Base-by-base conservation (phyloP, 1,140 invertebrate genomes). In the Hypothenemus hampei region DNA sequence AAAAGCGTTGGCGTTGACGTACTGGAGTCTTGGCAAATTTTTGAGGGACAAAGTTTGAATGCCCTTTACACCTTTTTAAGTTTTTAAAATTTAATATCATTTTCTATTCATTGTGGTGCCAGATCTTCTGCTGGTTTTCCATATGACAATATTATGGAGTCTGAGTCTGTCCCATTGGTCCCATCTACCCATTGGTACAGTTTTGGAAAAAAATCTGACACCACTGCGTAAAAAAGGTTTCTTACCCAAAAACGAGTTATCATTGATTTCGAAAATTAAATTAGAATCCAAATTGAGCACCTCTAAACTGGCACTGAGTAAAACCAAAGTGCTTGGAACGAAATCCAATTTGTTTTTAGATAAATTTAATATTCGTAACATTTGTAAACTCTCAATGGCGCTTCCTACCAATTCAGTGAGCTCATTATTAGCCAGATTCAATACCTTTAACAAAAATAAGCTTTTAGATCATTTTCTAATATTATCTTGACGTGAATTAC, bases 361-460 rank as follows among this genome's bases (percentile, higher is more conserved):
- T 11, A 82, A 59, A 63, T 81, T 76, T 18, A 84, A 63, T 23
- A 74, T 67, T 13, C 73, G 68, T 13, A 84, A 61, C 18, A 73
- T 72, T 13, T 62, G 61, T 11, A 78, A 62, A 7, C 71, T 70
- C 57, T 63, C 70, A 22, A 78, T 75, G 22, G 70, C 71, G 26
- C 72, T 72, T 24, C 64, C 48, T 0, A 79, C 58, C 22, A 71
- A 62, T 31, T 67, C 68, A 33, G 75, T 72, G 40, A 83, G 66
- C 3, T 73, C 74, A 15, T 78, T 82, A 58, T 76, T 71, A 0
- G 80, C 75, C 44, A 84, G 66, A 65, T 83, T 80, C 33, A 83
- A 60, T 6, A 74, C 67, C 77, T 82, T 66, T 22, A 73, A 72
- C 37, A 8, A n/a, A n/a, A n/a, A n/a, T n/a, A n/a, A n/a, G 20